Conservation (phyloP, 2,797 vertebrate species). For the Buceros bicornis region DNA sequence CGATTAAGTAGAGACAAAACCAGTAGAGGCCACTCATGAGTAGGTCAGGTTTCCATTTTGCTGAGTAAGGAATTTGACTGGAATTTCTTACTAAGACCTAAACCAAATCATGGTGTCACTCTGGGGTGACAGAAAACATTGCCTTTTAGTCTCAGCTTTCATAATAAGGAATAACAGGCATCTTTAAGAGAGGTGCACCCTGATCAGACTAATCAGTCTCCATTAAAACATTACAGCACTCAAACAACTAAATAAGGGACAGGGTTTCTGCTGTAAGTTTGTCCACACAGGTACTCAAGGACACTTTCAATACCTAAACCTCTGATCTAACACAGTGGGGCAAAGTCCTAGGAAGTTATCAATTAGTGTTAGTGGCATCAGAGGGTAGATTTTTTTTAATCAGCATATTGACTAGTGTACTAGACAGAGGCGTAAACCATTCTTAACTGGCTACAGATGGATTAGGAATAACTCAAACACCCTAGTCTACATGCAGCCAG, state of each 20-base stretch:
- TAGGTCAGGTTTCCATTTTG: neutral
- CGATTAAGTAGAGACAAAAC: neutral
- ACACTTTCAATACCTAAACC: neutral
- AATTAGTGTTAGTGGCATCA: neutral
- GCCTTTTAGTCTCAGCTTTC: neutral
- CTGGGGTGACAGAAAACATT: neutral
- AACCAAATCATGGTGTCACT: neutral
- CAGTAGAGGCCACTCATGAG: conserved; percentile 38
- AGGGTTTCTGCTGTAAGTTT: neutral
- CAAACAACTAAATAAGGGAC: neutral
- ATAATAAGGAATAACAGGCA: neutral
- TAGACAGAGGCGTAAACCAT: neutral
- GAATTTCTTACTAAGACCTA: neutral
- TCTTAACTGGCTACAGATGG: neutral
- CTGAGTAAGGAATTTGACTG: neutral
- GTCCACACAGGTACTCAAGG: neutral
- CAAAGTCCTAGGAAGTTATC: neutral
- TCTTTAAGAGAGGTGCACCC: neutral
- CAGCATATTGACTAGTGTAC: neutral
- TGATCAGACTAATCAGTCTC: neutral
- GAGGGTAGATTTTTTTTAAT: neutral
- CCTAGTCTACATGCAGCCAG: neutral
- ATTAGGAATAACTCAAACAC: neutral
- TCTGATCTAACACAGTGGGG: neutral
- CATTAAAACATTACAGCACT: neutral